Conservation (phyloP, 2,888 invertebrate genomes). For the Drosophila maculinotata region DNA sequence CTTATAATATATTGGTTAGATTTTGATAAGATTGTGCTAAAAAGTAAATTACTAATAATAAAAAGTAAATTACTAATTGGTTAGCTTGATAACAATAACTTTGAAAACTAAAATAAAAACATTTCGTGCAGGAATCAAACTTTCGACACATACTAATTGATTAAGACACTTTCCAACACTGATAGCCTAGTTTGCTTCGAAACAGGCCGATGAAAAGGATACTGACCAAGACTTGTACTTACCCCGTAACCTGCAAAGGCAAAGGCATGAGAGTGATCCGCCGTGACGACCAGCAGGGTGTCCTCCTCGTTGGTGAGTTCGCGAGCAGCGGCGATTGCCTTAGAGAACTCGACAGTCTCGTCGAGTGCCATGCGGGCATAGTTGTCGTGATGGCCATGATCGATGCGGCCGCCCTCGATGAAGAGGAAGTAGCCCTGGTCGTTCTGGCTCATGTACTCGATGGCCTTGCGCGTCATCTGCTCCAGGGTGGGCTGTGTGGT, state of each 20-base stretch:
- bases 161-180: no score
- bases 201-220: no score
- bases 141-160: no score
- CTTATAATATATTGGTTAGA: no score
- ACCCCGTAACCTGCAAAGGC: constrained; percentile 90
- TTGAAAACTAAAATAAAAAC: no score
- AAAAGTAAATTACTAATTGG: no score
- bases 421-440: constrained; percentile 92
- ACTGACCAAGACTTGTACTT: constrained; percentile 47
- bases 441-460: constrained; percentile 88
- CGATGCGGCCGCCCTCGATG: constrained; percentile 88
- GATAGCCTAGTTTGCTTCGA: no score
- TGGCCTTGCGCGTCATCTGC: constrained; percentile 92
- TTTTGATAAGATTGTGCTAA: no score
- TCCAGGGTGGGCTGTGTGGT: constrained; percentile 88
- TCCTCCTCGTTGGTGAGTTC: constrained; percentile 88
- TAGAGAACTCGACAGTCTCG: constrained; percentile 89
- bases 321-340: constrained; percentile 89
- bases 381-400: constrained; percentile 83
- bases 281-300: constrained; percentile 92
- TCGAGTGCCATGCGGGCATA: constrained; percentile 82
- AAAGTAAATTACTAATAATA: no score
- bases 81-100: no score
- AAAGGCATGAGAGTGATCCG: constrained; percentile 93
- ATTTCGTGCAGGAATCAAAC: no score